These are phyloP conservation scores for Drosophila simulans DNA, from an alignment of 1,140 invertebrate genomes.

Conservation along the genomic window DNA sequence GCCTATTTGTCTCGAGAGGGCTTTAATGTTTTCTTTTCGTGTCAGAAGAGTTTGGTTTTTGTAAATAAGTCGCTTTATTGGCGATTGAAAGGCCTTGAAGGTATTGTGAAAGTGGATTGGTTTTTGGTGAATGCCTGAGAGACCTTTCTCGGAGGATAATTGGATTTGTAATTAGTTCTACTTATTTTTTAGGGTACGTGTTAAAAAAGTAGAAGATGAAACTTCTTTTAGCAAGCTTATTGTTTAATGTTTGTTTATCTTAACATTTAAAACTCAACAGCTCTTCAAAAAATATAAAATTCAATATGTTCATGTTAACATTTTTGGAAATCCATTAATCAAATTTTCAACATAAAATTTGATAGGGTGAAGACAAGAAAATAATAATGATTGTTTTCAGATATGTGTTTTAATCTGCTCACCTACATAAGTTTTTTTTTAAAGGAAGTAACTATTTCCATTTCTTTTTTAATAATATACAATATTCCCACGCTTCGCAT, in stretches of 20 bases:
- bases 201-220: not conserved
- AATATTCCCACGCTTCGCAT: slow-evolving; percentile 56
- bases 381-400: too few relatives aligned
- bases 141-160: slow-evolving; percentile 15
- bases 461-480: not conserved
- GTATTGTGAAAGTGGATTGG: slow-evolving; percentile 19
- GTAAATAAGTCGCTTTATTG: slow-evolving; percentile 36
- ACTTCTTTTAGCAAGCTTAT: too few relatives aligned
- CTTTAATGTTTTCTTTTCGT: slow-evolving; percentile 41
- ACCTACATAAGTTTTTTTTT: too few relatives aligned
- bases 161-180: not conserved
- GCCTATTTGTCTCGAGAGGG: slow-evolving; percentile 42
- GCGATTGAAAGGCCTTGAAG: slow-evolving; percentile 28
- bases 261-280: too few relatives aligned
- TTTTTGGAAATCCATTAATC: not conserved
- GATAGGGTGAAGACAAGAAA: not conserved
- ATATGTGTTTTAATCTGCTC: too few relatives aligned
- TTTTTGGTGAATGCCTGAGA: slow-evolving; percentile 10
- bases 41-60: slow-evolving; percentile 26
- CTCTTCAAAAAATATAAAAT: not conserved
- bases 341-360: slow-evolving; percentile 1
- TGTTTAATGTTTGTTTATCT: not conserved
- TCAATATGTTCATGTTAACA: not conserved
- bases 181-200: slow-evolving; percentile 5
- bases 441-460: too few relatives aligned